These are phyloP conservation scores for Gallinago undulata DNA, from an alignment of 2,113 vertebrate genomes.

Conservation along the genomic window DNA sequence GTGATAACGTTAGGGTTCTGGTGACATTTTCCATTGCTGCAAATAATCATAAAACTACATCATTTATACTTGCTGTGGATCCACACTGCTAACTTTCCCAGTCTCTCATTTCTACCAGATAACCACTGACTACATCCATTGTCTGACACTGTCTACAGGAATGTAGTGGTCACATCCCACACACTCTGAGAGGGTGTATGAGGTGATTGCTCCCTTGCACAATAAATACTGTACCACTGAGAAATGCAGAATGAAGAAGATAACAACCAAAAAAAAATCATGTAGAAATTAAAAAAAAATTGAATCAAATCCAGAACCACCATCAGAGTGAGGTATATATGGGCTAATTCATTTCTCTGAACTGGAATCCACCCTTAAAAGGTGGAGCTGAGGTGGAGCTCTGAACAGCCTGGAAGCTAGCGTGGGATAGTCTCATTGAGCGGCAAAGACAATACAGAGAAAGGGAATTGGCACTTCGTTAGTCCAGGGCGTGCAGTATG, in stretches of 20 bases:
- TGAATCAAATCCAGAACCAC: neutral
- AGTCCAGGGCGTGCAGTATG: neutral
- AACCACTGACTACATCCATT: neutral
- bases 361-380: neutral
- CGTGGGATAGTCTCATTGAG: neutral
- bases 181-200: neutral
- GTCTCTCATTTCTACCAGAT: neutral
- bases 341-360: neutral
- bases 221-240: neutral
- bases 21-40: neutral
- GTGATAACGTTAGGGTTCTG: neutral
- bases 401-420: neutral
- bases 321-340: neutral
- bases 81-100: neutral
- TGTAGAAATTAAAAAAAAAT: neutral
- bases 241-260: neutral
- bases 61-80: neutral
- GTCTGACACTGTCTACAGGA: neutral
- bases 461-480: neutral
- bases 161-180: neutral
- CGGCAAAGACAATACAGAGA: neutral
- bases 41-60: neutral
- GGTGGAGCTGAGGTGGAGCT: neutral
- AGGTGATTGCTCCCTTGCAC: neutral
- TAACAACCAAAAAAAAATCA: neutral